Evolutionary conservation across 92 coral and sea anemone genomes (phyloP).

Genomic region (Heteractis magnifica): DNA sequence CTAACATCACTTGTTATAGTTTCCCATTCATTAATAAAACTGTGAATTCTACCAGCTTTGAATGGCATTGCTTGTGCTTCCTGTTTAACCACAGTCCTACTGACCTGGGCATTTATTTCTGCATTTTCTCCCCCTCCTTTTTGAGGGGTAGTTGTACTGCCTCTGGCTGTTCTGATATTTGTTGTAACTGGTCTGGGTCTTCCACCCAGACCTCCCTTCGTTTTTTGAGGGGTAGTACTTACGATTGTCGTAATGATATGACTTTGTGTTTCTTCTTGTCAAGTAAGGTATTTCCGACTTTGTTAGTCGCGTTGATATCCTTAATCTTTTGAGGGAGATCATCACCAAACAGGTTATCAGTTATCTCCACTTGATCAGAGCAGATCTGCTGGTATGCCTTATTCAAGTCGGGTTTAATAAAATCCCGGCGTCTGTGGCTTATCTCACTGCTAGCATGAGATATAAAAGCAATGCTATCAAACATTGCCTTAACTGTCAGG

Average conservation of each 20-base stretch:
- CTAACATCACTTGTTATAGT: constrained; percentile 39
- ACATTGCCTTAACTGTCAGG: not conserved
- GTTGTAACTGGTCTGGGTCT: constrained; percentile 17
- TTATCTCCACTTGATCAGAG: constrained; percentile 28
- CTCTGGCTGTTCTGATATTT: constrained; percentile 22
- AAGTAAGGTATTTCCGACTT: constrained; percentile 34
- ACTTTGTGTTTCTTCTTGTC: not conserved
- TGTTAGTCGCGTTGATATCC: constrained; percentile 40
- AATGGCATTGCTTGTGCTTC: constrained; percentile 46
- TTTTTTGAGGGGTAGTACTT: constrained; percentile 14
- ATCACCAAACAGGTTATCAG: constrained; percentile 41
- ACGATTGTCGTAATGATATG: constrained; percentile 1
- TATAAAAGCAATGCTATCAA: constrained; percentile 17
- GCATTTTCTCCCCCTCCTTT: constrained; percentile 19
- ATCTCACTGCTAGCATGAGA: constrained; percentile 36
- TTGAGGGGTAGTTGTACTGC: constrained; percentile 13
- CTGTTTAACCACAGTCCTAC: constrained; percentile 7
- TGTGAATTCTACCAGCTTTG: constrained; percentile 31
- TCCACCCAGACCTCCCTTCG: constrained; percentile 29
- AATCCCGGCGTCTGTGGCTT: constrained; percentile 30
- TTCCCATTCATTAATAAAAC: constrained; percentile 40
- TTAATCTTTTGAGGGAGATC: constrained; percentile 37
- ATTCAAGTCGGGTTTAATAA: constrained; percentile 35
- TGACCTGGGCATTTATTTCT: constrained; percentile 16
- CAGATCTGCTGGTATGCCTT: constrained; percentile 40